phyloP scores from a whole-genome alignment of 1,140 invertebrate genomes.

The Chironomus tepperi region DNA sequence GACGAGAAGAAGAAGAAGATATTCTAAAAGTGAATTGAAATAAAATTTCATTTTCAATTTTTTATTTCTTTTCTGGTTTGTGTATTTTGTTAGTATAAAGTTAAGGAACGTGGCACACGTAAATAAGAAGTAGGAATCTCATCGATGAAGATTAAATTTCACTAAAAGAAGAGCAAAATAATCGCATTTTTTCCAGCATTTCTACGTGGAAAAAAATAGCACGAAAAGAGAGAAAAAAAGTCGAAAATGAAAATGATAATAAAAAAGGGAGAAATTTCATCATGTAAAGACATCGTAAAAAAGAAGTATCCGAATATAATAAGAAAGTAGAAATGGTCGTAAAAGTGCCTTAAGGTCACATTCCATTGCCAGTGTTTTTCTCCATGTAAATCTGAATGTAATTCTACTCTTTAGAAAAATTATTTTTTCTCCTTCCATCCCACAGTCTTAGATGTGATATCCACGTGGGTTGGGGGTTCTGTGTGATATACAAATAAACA shows the following conservation, averaged over 20 bases:
- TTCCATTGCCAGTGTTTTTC: background rate
- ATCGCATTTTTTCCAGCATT: too few species aligned
- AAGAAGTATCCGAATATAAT: background rate
- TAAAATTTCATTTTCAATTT: background rate
- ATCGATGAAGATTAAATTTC: too few species aligned
- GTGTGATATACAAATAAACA: too few species aligned
- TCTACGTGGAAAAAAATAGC: too few species aligned
- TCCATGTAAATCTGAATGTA: constrained; percentile 17
- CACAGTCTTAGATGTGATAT: background rate
- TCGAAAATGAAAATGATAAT: background rate
- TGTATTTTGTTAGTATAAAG: too few species aligned
- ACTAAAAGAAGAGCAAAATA: too few species aligned
- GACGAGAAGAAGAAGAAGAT: background rate
- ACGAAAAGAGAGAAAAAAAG: too few species aligned
- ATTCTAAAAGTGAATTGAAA: too few species aligned
- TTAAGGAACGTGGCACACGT: too few species aligned
- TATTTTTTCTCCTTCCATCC: background rate
- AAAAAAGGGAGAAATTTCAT: background rate
- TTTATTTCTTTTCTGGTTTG: background rate
- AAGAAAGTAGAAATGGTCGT: background rate
- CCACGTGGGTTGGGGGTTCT: too few species aligned
- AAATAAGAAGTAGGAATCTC: too few species aligned
- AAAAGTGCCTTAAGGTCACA: constrained; percentile 19
- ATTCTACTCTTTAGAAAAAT: background rate
- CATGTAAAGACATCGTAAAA: constrained; percentile 4